Conservation (phyloP, 2,797 vertebrate species). For the Liparis tanakae region DNA sequence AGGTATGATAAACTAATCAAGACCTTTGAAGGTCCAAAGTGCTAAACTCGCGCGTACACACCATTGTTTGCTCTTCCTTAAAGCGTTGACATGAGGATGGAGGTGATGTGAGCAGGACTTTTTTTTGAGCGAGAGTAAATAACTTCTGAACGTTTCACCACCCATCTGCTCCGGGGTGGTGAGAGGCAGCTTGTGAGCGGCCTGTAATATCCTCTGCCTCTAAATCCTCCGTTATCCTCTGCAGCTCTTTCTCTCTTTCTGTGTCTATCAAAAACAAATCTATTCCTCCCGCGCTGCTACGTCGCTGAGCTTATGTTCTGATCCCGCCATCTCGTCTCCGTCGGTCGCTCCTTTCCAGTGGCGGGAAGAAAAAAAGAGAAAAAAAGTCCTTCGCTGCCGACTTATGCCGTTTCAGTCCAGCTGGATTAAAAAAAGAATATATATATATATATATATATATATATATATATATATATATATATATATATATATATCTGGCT, state of each 20-base stretch:
- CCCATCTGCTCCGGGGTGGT: constrained; percentile 37
- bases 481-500: not conserved
- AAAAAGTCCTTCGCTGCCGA: constrained; percentile 17
- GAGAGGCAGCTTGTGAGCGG: constrained; percentile 34
- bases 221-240: constrained; percentile 37
- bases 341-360: constrained; percentile 22
- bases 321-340: constrained; percentile 33
- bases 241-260: constrained; percentile 36
- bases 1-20: not conserved
- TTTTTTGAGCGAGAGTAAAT: constrained; percentile 49
- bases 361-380: constrained; percentile 29
- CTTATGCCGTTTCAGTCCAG: constrained; percentile 36
- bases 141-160: constrained; percentile 55
- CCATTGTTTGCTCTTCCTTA: constrained; percentile 3
- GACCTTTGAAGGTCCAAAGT: not conserved
- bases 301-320: constrained; percentile 23
- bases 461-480: too few relatives aligned
- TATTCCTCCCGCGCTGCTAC: constrained; percentile 33
- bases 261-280: constrained; percentile 56
- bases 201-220: constrained; percentile 48
- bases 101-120: constrained; percentile 23
- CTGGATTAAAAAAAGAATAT: not conserved
- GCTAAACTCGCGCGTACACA: constrained; percentile 6
- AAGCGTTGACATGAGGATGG: constrained; percentile 13
- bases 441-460: too few relatives aligned